phyloP scores from a whole-genome alignment of 2,113 vertebrate genomes.

The Limanda limanda region DNA sequence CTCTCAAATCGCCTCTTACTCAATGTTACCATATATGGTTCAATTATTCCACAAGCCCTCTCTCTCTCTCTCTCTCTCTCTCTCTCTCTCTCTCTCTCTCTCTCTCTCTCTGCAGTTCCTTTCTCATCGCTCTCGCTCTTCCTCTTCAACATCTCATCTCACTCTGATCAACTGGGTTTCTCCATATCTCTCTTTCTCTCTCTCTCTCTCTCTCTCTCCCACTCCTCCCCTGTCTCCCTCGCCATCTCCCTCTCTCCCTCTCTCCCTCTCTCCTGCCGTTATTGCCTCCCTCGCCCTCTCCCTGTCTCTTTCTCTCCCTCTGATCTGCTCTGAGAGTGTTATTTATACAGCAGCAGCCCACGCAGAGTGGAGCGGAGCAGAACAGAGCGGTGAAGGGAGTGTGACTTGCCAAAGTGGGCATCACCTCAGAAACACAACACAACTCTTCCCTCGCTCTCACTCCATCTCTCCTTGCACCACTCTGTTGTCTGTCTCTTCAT shows the following conservation, averaged over 20 bases:
- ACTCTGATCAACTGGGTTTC: constrained; percentile 61
- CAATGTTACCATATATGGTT: constrained; percentile 75
- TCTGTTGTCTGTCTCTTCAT: constrained; percentile 42
- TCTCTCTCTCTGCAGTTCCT: constrained; percentile 33
- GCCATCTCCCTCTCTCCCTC: constrained; percentile 24
- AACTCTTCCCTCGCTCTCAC: constrained; percentile 13
- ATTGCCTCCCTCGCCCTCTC: constrained; percentile 45
- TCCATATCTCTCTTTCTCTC: constrained; percentile 39
- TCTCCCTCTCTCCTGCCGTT: constrained; percentile 36
- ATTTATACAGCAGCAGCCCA: constrained; percentile 82
- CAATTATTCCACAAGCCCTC: constrained; percentile 67
- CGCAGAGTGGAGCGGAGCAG: constrained; percentile 42
- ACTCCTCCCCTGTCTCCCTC: constrained; percentile 27
- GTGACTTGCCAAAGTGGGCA: constrained; percentile 78
- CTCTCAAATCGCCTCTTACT: constrained; percentile 65
- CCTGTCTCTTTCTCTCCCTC: constrained; percentile 55
- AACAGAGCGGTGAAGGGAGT: constrained; percentile 66
- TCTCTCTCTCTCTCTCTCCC: constrained; percentile 17
- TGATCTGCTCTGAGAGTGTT: constrained; percentile 77
- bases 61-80: constrained; percentile 31
- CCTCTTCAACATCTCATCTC: constrained; percentile 61
- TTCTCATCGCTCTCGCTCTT: constrained; percentile 34
- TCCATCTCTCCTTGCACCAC: constrained; percentile 36
- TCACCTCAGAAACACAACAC: constrained; percentile 72
- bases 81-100: constrained; percentile 15